Conservation (phyloP, 2,888 invertebrate species). For the Mythimna ferrago region DNA sequence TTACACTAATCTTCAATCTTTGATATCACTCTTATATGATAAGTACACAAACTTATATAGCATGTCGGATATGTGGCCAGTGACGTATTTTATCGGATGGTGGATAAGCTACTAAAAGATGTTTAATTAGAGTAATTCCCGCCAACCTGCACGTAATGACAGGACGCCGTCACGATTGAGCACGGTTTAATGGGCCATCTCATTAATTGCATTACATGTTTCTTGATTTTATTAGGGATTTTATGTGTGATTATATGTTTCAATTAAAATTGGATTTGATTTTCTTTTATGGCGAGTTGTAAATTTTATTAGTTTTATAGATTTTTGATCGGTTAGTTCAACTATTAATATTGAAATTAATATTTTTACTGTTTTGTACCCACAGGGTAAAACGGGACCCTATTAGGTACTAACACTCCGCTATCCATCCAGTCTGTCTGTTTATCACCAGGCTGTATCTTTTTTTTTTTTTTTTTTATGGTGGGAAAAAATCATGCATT, state of each 20-base stretch:
- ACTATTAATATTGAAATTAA: neutral
- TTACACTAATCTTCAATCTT: no score
- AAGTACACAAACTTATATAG: conserved; percentile 15
- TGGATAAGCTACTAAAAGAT: conserved; percentile 37
- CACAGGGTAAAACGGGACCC: no score
- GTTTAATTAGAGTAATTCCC: conserved; percentile 34
- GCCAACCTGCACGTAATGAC: conserved; percentile 43
- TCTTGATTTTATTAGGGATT: conserved; percentile 44
- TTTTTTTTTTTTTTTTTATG: no score
- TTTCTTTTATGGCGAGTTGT: conserved; percentile 10
- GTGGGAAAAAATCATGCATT: no score
- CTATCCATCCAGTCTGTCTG: no score
- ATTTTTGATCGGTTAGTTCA: neutral
- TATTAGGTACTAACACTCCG: no score
- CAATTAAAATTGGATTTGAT: conserved; percentile 31
- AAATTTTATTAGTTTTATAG: conserved; percentile 16
- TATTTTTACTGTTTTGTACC: no score
- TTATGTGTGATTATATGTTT: conserved; percentile 51
- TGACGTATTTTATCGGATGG: conserved; percentile 40
- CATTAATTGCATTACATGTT: conserved; percentile 43
- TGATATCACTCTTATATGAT: neutral
- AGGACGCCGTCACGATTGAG: conserved; percentile 45
- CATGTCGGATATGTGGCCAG: neutral
- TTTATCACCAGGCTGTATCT: no score
- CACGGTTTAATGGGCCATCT: conserved; percentile 41